phyloP scores from a whole-genome alignment of 2,113 vertebrate genomes.

The Alethe diademata region DNA sequence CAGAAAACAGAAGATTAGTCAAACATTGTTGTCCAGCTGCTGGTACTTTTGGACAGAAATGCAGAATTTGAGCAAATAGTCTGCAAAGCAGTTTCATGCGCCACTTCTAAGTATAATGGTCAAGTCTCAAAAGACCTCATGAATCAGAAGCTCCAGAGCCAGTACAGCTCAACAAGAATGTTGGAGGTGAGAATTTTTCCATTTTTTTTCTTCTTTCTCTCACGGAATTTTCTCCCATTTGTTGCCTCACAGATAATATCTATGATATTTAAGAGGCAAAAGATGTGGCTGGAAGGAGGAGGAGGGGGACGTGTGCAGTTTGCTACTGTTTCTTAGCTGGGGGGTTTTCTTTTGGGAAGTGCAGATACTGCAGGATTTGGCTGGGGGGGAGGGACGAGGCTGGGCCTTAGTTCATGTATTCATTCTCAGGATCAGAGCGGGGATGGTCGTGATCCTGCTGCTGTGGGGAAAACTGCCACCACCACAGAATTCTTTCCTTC shows the following conservation, averaged over 20 bases:
- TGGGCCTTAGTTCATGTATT: rapidly evolving
- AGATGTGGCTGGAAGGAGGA: background rate
- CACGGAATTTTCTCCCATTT: background rate
- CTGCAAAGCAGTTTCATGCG: background rate
- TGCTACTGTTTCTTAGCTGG: background rate
- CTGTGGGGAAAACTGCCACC: too few relatives aligned
- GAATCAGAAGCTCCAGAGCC: background rate
- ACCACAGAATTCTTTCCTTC: background rate
- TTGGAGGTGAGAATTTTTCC: background rate
- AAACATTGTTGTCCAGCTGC: background rate
- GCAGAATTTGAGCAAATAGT: background rate
- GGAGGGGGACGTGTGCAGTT: background rate
- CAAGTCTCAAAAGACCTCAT: background rate
- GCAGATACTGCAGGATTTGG: background rate
- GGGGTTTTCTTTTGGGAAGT: background rate
- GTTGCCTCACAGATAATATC: background rate
- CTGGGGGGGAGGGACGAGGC: background rate
- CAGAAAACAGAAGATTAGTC: background rate
- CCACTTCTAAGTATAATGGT: background rate
- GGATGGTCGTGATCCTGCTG: rapidly evolving
- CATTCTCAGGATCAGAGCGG: rapidly evolving
- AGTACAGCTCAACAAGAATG: background rate
- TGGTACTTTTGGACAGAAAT: background rate
- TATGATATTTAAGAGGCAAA: background rate
- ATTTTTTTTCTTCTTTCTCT: background rate